Evolutionary conservation across 2,888 invertebrate species (phyloP).

Genomic region (Choreutis nemorana): DNA sequence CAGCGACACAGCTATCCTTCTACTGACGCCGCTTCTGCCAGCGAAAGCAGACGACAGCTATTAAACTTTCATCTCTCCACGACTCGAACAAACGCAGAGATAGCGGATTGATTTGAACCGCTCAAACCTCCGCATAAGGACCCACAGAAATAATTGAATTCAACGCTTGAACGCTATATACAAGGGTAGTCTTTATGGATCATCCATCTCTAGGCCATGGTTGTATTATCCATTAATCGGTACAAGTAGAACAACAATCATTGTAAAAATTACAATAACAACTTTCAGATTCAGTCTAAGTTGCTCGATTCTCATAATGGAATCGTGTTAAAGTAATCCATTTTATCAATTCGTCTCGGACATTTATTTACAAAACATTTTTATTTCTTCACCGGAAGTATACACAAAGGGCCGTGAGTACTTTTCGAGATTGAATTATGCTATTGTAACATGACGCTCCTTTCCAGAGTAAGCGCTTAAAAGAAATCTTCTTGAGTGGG

Average conservation of each 20-base stretch:
- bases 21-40: constrained; percentile 28
- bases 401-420: constrained; percentile 1
- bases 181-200: background rate
- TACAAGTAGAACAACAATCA: no score
- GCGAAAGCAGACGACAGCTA: constrained; percentile 47
- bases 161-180: constrained; percentile 20
- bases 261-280: no score
- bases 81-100: constrained; percentile 45
- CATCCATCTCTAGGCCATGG: background rate
- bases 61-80: constrained; percentile 63
- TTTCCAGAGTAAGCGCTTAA: constrained; percentile 2
- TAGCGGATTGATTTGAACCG: constrained; percentile 46
- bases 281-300: no score
- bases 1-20: no score
- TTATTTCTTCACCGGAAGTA: background rate
- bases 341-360: no score
- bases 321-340: no score
- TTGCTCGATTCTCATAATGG: no score
- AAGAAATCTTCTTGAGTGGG: constrained; percentile 4
- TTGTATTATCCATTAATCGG: no score
- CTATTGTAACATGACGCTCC: constrained; percentile 6
- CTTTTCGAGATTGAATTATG: constrained; percentile 5
- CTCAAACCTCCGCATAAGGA: constrained; percentile 35
- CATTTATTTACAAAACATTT: background rate
- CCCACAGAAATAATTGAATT: constrained; percentile 41